Evolutionary conservation across 2,113 vertebrate genomes (phyloP), one percentile per base, ranked within the genome.

Genomic region (Spea multiplicata): DNA sequence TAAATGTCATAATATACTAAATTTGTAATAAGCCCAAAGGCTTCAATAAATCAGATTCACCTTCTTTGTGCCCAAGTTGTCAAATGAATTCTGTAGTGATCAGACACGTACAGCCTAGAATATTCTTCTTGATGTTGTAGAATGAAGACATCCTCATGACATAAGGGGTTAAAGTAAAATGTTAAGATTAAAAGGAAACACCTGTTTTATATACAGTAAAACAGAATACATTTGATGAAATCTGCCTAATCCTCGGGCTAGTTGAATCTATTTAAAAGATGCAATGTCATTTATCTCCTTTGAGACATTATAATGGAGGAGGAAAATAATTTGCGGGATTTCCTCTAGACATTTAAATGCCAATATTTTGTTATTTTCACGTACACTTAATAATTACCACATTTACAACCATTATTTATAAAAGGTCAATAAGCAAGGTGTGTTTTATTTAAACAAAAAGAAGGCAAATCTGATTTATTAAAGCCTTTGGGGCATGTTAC

Each of bases 211-310:
- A 75, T 66, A 66, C 53, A 66, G 64, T 75, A 66, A 75, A 75
- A 75, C 5, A 48, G 16, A 75, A 75, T 66, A 62, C 59, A 75
- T 75, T 75, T 75, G 48, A 9, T 53, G 49, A 66, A 66, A 66
- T 75, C 62, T 66, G 48, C 61, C 7, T 75, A 75, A 75, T 75
- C 73, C 73, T 53, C 64, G 64, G 73, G 62, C 73, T 66, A 75
- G 50, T 66, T 44, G 44, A 53, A 75, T 75, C 65, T 76, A 59
- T 59, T 44, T 68, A 52, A 76, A 76, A 76, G 8, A 69, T 68
- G 74, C 47, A 59, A 50, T 59, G 74, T 69, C 52, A 69, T 76
- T 76, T 76, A 76, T 76, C 53, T 76, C 65, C 74, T 68, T 76
- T 57, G 65, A 68, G 65, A 59, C 52, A 76, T 76, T 76, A 68